Conservation (phyloP, 2,797 vertebrate genomes). For the Helostoma temminkii region DNA sequence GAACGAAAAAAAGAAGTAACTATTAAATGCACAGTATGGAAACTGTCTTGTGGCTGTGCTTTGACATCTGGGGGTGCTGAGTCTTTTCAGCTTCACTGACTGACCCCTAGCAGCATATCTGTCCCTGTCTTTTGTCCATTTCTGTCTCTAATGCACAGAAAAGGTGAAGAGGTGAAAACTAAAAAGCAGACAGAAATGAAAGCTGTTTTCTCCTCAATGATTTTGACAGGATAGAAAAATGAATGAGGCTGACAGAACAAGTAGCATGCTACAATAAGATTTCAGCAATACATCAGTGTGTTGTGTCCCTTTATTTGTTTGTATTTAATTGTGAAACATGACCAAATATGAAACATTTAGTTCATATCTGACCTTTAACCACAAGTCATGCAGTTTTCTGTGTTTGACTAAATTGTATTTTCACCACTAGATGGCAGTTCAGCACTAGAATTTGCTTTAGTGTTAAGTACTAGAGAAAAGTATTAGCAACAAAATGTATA, state of each 20-base stretch:
- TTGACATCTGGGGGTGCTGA: constrained; percentile 22
- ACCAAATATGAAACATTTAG: not conserved
- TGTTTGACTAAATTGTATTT: not conserved
- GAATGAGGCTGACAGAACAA: not conserved
- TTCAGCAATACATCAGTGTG: too few relatives aligned
- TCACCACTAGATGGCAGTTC: constrained; percentile 65
- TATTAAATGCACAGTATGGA: constrained; percentile 56
- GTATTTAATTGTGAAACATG: not conserved
- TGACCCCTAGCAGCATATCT: not conserved
- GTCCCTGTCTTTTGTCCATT: constrained; percentile 1
- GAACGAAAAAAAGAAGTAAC: not conserved
- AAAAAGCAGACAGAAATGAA: not conserved
- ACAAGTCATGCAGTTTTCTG: not conserved
- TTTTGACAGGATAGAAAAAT: not conserved
- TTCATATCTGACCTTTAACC: not conserved
- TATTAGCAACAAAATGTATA: not conserved
- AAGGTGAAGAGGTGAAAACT: constrained; percentile 4
- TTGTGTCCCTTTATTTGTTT: not conserved
- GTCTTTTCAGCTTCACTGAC: constrained; percentile 37
- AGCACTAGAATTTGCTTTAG: constrained; percentile 1
- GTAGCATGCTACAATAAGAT: not conserved
- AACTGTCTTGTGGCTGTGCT: constrained; percentile 49
- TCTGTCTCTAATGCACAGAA: constrained; percentile 10
- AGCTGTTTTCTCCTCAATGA: not conserved
- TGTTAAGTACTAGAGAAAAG: not conserved